Base-by-base conservation (phyloP, 2,888 invertebrate species). In the Xestia xanthographa region DNA sequence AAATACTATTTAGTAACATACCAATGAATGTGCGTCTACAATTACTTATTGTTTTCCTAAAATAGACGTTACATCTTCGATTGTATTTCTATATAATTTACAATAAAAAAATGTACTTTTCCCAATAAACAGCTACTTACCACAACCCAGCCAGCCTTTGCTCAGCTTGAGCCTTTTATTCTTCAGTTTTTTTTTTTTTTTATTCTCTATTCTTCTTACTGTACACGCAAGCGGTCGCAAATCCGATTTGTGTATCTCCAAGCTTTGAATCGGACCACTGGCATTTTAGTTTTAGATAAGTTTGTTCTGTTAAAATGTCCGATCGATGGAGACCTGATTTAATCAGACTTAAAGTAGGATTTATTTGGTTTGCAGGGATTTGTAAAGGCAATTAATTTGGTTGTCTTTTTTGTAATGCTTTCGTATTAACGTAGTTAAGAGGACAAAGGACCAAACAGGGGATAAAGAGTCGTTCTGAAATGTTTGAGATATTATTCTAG, bases 211-310 rank as follows among this genome's bases (percentile, higher is more conserved):
- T 91, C 88, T 93, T 91, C 88, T 90, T 90, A 82, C 73, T 82
- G 79, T 87, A 86, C 77, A 87, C 88, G 88, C 87, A 88, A 88
- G 89, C 85, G 89, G 84, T 83, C 87, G 86, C 87, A 89, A 92
- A 92, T 92, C 92, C 88, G 92, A 93, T 93, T 93, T 93, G 90
- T 90, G 89, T 89, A 86, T 90, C 85, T 88, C 77, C 82, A 84
- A 81, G 87, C 86, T 82, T 84, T 91, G 86, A 88, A 83, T 75
- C 69, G 48, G 66, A 85, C 81, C 66, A 79, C 86, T 85, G 76
- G 83, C 78, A 76, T 82, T 88, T 83, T 83, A 79, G 82, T 86
- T 80, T 80, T 53, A 77, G 79, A 86, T 75, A 79, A 79, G 73
- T 83, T 82, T 82, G 74, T 79, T 75, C 66, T 29, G 45, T 56